Evolutionary conservation across 2,113 vertebrate species (phyloP).

Genomic region (Aix galericulata): DNA sequence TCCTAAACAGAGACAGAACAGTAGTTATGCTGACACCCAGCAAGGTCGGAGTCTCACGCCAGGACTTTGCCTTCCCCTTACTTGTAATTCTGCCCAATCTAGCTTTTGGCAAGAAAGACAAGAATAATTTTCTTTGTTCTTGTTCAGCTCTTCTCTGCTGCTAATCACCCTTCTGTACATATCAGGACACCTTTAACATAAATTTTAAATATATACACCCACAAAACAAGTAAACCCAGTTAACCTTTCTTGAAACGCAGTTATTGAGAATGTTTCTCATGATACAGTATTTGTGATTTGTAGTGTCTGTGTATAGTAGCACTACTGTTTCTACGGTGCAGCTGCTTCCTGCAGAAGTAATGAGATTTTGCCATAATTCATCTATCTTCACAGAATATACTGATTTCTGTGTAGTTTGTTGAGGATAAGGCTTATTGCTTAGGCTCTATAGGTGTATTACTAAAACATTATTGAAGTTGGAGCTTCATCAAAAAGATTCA

Average conservation of each 20-base stretch:
- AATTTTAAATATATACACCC: neutral
- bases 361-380: neutral
- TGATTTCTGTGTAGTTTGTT: neutral
- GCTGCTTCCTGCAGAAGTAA: neutral
- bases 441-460: rapidly evolving
- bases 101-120: neutral
- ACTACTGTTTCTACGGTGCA: neutral
- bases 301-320: neutral
- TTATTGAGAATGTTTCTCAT: neutral
- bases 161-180: neutral
- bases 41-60: conserved; percentile 11
- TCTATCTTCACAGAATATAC: neutral
- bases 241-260: neutral
- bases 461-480: neutral
- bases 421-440: neutral
- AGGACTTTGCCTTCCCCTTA: neutral
- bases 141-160: neutral
- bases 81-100: conserved; percentile 3
- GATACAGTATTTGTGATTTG: neutral
- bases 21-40: neutral
- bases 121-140: neutral
- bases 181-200: neutral
- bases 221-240: neutral
- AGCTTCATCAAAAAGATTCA: neutral
- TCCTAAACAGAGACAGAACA: neutral